Conservation (phyloP, 2,797 vertebrate species). For the Lacerta agilis region DNA sequence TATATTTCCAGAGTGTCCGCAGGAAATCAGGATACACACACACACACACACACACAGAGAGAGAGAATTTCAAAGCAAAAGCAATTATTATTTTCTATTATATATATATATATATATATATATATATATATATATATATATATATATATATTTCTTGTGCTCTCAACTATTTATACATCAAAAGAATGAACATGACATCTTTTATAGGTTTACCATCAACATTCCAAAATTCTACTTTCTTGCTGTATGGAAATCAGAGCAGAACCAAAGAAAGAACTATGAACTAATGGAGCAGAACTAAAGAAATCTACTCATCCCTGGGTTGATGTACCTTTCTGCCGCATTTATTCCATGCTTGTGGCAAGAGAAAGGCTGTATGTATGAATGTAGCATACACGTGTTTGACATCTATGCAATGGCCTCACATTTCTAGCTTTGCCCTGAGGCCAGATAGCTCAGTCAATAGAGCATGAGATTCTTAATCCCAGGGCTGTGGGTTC, state of each 20-base stretch:
- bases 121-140: no score
- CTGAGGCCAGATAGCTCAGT: background rate
- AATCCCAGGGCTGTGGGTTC: no score
- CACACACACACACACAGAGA: no score
- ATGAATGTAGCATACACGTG: background rate
- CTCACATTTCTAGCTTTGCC: background rate
- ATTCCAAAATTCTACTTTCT: background rate
- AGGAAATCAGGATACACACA: no score
- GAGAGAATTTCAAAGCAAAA: background rate
- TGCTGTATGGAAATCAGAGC: background rate
- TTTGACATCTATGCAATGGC: background rate
- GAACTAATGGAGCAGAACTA: background rate
- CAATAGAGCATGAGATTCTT: no score
- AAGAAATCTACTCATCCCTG: background rate
- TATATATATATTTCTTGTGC: no score
- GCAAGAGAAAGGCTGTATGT: no score
- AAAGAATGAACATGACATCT: background rate
- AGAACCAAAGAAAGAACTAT: background rate
- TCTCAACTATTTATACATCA: background rate
- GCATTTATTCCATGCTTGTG: no score
- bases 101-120: no score
- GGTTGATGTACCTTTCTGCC: no score
- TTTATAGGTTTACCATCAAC: background rate
- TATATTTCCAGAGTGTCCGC: background rate
- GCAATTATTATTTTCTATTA: background rate